Conservation (phyloP, 2,113 vertebrate genomes). For the Neolamprologus sp. region DNA sequence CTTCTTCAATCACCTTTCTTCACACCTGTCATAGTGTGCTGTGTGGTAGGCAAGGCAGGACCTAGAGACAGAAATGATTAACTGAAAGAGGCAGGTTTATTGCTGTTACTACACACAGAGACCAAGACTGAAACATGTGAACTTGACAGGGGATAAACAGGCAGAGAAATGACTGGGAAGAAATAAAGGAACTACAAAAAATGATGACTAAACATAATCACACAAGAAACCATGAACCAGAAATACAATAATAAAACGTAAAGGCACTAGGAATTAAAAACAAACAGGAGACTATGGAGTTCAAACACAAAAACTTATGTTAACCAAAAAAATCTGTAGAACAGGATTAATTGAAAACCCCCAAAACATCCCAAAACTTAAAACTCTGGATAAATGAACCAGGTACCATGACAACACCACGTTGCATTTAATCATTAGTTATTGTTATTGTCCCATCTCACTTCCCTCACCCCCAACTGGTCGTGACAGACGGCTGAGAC, state of each 20-base stretch:
- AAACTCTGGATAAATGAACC: not conserved
- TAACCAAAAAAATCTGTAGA: not conserved
- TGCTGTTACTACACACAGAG: not conserved
- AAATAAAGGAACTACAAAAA: not conserved
- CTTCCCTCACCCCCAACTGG: not conserved
- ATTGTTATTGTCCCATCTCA: not conserved
- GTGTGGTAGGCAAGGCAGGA: not conserved
- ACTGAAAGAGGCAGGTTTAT: not conserved
- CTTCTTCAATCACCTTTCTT: not conserved
- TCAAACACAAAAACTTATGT: not conserved
- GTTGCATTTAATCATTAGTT: not conserved
- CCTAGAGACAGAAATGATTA: not conserved
- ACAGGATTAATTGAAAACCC: not conserved
- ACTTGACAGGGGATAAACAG: not conserved
- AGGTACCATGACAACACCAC: not conserved
- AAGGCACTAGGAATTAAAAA: not conserved
- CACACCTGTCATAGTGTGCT: not conserved
- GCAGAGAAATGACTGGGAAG: not conserved
- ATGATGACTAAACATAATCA: not conserved
- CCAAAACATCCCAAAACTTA: not conserved
- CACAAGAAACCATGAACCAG: not conserved
- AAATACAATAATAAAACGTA: not conserved
- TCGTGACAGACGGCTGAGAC: not conserved
- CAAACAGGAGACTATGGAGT: not conserved
- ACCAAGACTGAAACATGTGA: not conserved